Percentiles rank a stretch among this genome's conserved stretches.
Conservation (phyloP, 30 jellyfish, hydroid and myxozoan genomes). For the Pelagia noctiluca region DNA sequence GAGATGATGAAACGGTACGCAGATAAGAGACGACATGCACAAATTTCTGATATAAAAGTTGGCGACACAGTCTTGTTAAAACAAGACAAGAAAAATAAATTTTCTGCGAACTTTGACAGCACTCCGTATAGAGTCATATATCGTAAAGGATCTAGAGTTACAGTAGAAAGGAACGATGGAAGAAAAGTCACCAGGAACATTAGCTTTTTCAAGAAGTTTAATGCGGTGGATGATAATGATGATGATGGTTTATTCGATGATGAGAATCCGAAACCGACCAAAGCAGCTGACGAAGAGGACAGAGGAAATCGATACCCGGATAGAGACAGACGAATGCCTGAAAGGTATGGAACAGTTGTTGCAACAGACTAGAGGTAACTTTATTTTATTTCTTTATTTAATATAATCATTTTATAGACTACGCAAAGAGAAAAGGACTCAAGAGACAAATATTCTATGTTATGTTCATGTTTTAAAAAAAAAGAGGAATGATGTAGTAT, state of each 20-base stretch:
- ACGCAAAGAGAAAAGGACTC: no score
- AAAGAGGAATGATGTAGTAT: no score
- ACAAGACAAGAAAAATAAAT: slow-evolving; percentile 35
- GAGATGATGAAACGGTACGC: slow-evolving; percentile 12
- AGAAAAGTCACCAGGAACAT: neutral
- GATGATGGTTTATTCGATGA: neutral
- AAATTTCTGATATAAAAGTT: slow-evolving; percentile 26
- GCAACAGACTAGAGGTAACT: no score
- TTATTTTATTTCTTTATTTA: no score
- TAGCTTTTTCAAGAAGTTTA: neutral
- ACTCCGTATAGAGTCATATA: slow-evolving; percentile 45
- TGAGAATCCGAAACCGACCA: no score
- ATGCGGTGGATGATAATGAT: neutral
- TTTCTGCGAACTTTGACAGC: slow-evolving; percentile 18
- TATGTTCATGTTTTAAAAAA: no score
- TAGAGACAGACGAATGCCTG: no score
- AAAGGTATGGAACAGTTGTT: no score
- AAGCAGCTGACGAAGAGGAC: no score
- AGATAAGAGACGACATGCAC: slow-evolving; percentile 45
- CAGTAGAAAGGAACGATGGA: slow-evolving; percentile 15
- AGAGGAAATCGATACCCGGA: no score
- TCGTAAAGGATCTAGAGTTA: slow-evolving; percentile 40
- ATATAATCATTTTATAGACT: no score
- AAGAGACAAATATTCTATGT: no score
- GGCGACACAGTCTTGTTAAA: slow-evolving; percentile 43